Base-by-base conservation (phyloP, 1,140 invertebrate genomes). In the Nylanderia fulva region DNA sequence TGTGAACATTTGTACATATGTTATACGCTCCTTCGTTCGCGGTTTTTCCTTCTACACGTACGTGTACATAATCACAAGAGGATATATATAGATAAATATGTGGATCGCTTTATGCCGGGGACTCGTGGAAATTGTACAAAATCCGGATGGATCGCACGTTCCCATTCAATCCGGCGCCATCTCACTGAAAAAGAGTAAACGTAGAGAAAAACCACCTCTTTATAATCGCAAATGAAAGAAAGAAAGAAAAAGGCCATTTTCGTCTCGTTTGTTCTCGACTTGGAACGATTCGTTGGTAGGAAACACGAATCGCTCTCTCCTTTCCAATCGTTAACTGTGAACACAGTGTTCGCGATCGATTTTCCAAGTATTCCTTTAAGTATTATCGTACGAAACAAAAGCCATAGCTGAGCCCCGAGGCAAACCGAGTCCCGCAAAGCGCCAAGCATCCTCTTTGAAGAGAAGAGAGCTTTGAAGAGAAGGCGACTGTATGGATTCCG, bases 121-220 rank as follows among this genome's bases (percentile, higher is more conserved):
- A 33, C 74, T 68, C 36, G 18, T 27, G 56, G 54, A 84, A 85
- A 71, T 72, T 85, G 69, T 88, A 88, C 83, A 85, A 88, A 54
- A 29, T 82, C 39, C n/a, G 56, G 87, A 75, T 68, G 56, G 75
- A 77, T 75, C 21, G 27, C 15, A 33, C 15, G 24, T 82, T 86
- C 77, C 60, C 54, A 48, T 63, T 88, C n/a, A 66, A 64, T 89
- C 79, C 64, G 54, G 18, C 69, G 64, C 84, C 88, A 88, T 87
- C 88, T 89, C 87, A 86, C 24, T 86, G n/a, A 63, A n/a, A 76
- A 76, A 75, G 11, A 52, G 27, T 33, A 76, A 36, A 63, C 48
- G 56, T n/a, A n/a, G n/a, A n/a, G 24, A 76, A 63, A 69, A 48
- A 48, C n/a, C n/a, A 85, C n/a, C n/a, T 85, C 74, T 60, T 71